A percentile compares a stretch with the other conserved stretches of the same genome.
These are phyloP conservation scores for Zaprionus vittiger DNA, from an alignment of 1,140 invertebrate species.

Conservation along the genomic window DNA sequence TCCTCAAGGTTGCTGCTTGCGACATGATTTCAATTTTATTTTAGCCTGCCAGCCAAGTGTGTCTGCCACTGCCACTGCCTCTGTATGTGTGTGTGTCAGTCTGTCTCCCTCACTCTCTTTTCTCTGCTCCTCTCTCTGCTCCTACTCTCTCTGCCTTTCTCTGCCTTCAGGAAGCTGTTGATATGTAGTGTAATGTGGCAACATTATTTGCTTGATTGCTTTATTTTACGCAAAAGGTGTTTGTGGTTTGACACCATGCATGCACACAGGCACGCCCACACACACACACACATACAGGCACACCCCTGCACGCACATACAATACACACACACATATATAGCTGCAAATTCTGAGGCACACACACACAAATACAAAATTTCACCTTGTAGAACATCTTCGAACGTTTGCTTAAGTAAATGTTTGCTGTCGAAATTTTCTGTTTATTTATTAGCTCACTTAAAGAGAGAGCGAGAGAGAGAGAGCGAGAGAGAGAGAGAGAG, in stretches of 20 bases:
- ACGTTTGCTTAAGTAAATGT: slow-evolving; percentile 79
- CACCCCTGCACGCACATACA: slow-evolving; percentile 19
- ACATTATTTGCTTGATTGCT: slow-evolving; percentile 83
- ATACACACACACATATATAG: slow-evolving; percentile 6
- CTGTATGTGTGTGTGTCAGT: slow-evolving; percentile 31
- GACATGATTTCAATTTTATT: slow-evolving; percentile 78
- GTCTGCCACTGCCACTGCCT: slow-evolving; percentile 40
- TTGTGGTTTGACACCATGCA: slow-evolving; percentile 75
- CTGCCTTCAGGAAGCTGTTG: slow-evolving; percentile 73
- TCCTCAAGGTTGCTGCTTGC: slow-evolving; percentile 77
- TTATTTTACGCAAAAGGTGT: slow-evolving; percentile 83
- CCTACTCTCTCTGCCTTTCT: background rate
- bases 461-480: slow-evolving; percentile 20
- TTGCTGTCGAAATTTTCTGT: slow-evolving; percentile 80
- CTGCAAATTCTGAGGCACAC: slow-evolving; percentile 1
- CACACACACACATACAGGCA: slow-evolving; percentile 15
- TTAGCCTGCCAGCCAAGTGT: slow-evolving; percentile 61
- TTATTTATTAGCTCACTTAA: slow-evolving; percentile 80
- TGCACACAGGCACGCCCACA: slow-evolving; percentile 16
- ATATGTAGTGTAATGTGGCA: slow-evolving; percentile 80
- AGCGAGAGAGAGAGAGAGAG: background rate
- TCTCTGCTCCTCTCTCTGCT: slow-evolving; percentile 6
- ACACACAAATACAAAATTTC: slow-evolving; percentile 29
- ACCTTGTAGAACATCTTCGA: slow-evolving; percentile 56
- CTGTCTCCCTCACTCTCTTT: slow-evolving; percentile 25